Evolutionary conservation across 2,888 invertebrate species (phyloP), one percentile per base, ranked within the genome.

Genomic region (Pheosia tremula): DNA sequence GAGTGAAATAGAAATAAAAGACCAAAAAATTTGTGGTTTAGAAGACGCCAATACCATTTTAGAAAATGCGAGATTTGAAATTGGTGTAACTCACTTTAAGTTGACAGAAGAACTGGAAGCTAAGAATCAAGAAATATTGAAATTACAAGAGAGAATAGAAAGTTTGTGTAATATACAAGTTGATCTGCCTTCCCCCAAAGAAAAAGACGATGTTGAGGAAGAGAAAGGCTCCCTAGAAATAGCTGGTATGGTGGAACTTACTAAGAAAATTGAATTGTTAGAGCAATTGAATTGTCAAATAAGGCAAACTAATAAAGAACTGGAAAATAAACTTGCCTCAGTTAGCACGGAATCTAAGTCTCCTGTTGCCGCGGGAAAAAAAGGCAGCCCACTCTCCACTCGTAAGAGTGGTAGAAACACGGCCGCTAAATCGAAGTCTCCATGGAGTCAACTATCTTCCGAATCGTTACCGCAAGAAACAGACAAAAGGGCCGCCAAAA

Each of bases 201-300:
- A 83, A 66, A 82, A 84, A 66, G 77, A 82, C 64, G 94, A 94
- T 59, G 83, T 92, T 77, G 94, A 94, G 74, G 92, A 94, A 78
- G 95, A 96, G 80, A 95, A 95, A 71, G 94, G 94, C n/a, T 93
- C 91, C 70, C 83, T 94, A 56, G 93, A 94, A 80, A 90, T 93
- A 69, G 74, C 85, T 45, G 84, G 86, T 66, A 91, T 93, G 91
- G 82, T 80, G 60, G 90, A 93, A 70, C 75, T 94, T 54, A 86
- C 89, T 9, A 90, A 93, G 77, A 86, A 95, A 74, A 85, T 96
- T 59, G 94, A 94, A 72, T 80, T 91, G 61, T 83, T 95, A 45
- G 91, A 94, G 72, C 91, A 94, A 79, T 79, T 93, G 10, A 91
- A 95, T 66, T 93, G 89, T 64, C 89, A 94, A 76, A 92, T 96